phyloP scores from a whole-genome alignment of 2,113 vertebrate species.

The Perca fluviatilis region DNA sequence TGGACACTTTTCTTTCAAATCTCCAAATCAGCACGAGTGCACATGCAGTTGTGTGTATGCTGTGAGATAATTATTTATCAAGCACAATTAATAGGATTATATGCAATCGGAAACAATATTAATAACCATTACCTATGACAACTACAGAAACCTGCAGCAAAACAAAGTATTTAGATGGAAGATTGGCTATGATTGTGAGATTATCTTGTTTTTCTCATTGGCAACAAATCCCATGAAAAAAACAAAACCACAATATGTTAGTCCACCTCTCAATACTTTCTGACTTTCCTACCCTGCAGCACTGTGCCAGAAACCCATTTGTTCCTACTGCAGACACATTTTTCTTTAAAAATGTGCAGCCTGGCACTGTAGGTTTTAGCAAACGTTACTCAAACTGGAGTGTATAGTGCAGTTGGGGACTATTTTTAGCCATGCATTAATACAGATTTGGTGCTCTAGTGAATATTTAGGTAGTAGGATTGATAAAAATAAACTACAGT shows the following conservation, averaged over 20 bases:
- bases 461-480: neutral
- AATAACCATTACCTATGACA: neutral
- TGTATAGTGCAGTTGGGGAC: neutral
- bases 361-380: neutral
- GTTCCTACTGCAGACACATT: neutral
- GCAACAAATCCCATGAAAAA: neutral
- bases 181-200: neutral
- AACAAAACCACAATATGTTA: neutral
- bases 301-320: neutral
- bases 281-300: neutral
- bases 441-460: neutral
- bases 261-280: neutral
- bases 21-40: neutral
- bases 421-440: constrained; percentile 8
- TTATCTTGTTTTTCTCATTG: neutral
- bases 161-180: neutral
- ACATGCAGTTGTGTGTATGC: neutral
- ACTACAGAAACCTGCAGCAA: neutral
- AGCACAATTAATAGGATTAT: neutral
- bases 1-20: neutral
- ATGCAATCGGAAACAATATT: neutral
- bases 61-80: neutral
- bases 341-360: neutral
- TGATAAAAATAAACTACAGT: neutral
- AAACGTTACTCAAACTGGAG: neutral